Percentiles rank a stretch among this genome's conserved stretches.
Conservation (phyloP, 92 coral and sea anemone species). For the Pocillopora grandis region DNA sequence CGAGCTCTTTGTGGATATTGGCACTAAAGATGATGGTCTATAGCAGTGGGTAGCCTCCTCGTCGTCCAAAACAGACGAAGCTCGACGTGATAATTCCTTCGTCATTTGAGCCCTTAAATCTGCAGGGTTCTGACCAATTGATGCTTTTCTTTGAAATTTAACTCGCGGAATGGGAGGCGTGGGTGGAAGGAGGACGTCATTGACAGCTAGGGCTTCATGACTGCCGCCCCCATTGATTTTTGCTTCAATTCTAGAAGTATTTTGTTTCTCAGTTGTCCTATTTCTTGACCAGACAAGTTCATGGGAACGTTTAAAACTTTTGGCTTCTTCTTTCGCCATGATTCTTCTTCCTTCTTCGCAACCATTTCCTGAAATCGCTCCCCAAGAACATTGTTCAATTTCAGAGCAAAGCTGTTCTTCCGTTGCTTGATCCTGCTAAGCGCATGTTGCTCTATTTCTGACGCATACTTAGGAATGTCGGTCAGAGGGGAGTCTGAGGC, state of each 20-base stretch:
- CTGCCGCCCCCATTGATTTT: slow-evolving; percentile 22
- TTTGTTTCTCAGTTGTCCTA: slow-evolving; percentile 33
- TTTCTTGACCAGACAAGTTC: slow-evolving; percentile 46
- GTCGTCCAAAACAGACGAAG: background rate
- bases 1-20: slow-evolving; percentile 1
- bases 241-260: slow-evolving; percentile 40
- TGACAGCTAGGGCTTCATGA: background rate
- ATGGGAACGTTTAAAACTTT: slow-evolving; percentile 54
- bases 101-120: slow-evolving; percentile 49
- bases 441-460: slow-evolving; percentile 61
- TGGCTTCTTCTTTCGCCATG: slow-evolving; percentile 12
- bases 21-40: slow-evolving; percentile 33
- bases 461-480: slow-evolving; percentile 56
- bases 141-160: slow-evolving; percentile 27
- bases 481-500: slow-evolving; percentile 30
- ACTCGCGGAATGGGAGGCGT: slow-evolving; percentile 37
- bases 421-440: slow-evolving; percentile 51
- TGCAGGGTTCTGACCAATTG: slow-evolving; percentile 29
- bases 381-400: slow-evolving; percentile 50
- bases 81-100: slow-evolving; percentile 42
- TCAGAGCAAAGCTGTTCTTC: slow-evolving; percentile 54
- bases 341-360: slow-evolving; percentile 21
- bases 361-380: slow-evolving; percentile 25
- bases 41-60: slow-evolving; percentile 18
- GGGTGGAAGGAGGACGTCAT: background rate